Evolutionary conservation across 2,113 vertebrate genomes (phyloP).

Genomic region (Caracal caracal): DNA sequence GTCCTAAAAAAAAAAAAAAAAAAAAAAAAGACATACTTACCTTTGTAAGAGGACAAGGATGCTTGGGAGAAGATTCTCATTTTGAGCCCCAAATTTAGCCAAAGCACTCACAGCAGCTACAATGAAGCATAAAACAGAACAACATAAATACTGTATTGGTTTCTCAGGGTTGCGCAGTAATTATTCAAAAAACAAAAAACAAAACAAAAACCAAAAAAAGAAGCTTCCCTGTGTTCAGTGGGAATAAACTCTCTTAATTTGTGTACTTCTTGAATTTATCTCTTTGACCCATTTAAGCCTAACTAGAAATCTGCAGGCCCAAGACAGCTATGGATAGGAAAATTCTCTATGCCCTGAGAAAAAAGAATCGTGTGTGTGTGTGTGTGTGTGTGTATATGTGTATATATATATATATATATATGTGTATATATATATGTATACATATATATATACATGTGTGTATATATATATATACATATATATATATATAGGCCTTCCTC

Average conservation of each 20-base stretch:
- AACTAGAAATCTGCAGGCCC: conserved; percentile 3
- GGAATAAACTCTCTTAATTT: neutral
- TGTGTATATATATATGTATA: too few species aligned
- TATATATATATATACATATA: fast-evolving
- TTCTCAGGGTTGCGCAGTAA: conserved; percentile 35
- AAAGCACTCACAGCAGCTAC: conserved; percentile 96
- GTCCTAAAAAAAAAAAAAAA: neutral
- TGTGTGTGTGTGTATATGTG: too few species aligned
- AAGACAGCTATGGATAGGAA: neutral
- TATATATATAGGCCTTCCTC: neutral
- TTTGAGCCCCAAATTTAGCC: conserved; percentile 99
- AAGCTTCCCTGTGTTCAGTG: neutral
- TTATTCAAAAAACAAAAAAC: neutral
- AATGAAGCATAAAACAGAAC: conserved; percentile 7
- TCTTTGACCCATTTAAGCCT: conserved; percentile 2
- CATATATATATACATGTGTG: too few species aligned
- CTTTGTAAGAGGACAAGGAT: conserved; percentile 97
- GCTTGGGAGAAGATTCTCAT: conserved; percentile 96
- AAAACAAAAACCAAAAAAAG: neutral
- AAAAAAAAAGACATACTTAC: conserved; percentile 80
- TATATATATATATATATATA: fast-evolving
- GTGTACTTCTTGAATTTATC: conserved; percentile 45
- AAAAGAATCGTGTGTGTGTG: neutral
- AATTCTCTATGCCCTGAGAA: neutral
- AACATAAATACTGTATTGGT: neutral